phyloP scores from a whole-genome alignment of 1,140 invertebrate species.

The Magallana angulata region DNA sequence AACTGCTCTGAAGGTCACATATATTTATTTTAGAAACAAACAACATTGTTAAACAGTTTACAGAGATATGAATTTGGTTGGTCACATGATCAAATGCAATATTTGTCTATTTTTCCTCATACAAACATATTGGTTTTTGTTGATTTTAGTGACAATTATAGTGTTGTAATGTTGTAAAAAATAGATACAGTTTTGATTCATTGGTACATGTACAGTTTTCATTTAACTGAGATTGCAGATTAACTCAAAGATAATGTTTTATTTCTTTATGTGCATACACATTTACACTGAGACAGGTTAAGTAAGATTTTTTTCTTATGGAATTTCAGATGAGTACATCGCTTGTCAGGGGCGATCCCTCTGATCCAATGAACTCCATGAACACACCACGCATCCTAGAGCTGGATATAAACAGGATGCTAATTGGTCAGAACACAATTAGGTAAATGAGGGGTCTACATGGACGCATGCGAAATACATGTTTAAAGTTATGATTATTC shows the following conservation, averaged over 20 bases:
- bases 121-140: not conserved
- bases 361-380: constrained; percentile 50
- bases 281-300: not conserved
- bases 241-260: not conserved
- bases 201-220: no score
- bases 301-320: not conserved
- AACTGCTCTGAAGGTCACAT: no score
- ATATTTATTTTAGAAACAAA: no score
- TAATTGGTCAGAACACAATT: constrained; percentile 79
- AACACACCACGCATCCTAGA: constrained; percentile 77
- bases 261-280: not conserved
- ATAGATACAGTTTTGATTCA: no score
- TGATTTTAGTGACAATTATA: not conserved
- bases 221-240: not conserved
- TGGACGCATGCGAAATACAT: no score
- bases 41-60: no score
- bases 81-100: no score
- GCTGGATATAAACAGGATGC: constrained; percentile 79
- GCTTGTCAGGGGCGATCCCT: constrained; percentile 54
- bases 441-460: constrained; percentile 62
- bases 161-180: not conserved
- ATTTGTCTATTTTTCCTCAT: no score
- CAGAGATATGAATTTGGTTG: no score
- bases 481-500: no score
- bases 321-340: constrained; percentile 68